Evolutionary conservation across 2,888 invertebrate genomes (phyloP).

Genomic region (Zygogramma bicolorata): DNA sequence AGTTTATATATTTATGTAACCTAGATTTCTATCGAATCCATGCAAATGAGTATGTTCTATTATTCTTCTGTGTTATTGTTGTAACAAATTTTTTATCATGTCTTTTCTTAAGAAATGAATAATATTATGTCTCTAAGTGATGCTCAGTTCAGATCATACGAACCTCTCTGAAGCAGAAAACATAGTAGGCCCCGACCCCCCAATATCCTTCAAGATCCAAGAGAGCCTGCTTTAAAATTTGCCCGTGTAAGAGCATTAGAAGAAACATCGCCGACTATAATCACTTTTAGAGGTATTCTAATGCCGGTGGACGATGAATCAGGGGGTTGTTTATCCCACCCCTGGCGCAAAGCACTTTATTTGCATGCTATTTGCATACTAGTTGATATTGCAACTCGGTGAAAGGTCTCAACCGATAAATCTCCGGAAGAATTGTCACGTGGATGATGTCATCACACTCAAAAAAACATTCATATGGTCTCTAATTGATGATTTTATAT

Average conservation of each 20-base stretch:
- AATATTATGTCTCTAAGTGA: too few species aligned
- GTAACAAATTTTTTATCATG: too few species aligned
- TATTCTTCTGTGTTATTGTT: too few species aligned
- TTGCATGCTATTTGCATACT: slow-evolving; percentile 56
- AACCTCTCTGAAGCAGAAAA: neutral
- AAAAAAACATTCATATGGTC: neutral
- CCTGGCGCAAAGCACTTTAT: slow-evolving; percentile 49
- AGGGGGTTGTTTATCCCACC: slow-evolving; percentile 50
- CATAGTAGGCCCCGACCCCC: neutral
- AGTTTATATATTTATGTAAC: too few species aligned
- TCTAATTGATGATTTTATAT: neutral
- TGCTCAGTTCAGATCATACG: too few species aligned
- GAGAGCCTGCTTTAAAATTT: slow-evolving; percentile 41
- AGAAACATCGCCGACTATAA: slow-evolving; percentile 50
- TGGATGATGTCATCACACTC: neutral
- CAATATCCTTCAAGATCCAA: slow-evolving; percentile 4
- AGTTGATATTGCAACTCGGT: slow-evolving; percentile 36
- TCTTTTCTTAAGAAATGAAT: too few species aligned
- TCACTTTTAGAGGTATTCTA: slow-evolving; percentile 54
- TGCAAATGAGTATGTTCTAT: too few species aligned
- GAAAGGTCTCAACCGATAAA: neutral
- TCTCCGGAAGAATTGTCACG: neutral
- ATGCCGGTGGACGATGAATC: slow-evolving; percentile 52
- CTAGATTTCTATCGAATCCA: too few species aligned
- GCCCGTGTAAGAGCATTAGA: slow-evolving; percentile 51